A percentile compares a stretch with the other conserved stretches of the same genome.
phyloP scores from a whole-genome alignment of 2,888 invertebrate species.

The Lepidocyrtoides sp. region DNA sequence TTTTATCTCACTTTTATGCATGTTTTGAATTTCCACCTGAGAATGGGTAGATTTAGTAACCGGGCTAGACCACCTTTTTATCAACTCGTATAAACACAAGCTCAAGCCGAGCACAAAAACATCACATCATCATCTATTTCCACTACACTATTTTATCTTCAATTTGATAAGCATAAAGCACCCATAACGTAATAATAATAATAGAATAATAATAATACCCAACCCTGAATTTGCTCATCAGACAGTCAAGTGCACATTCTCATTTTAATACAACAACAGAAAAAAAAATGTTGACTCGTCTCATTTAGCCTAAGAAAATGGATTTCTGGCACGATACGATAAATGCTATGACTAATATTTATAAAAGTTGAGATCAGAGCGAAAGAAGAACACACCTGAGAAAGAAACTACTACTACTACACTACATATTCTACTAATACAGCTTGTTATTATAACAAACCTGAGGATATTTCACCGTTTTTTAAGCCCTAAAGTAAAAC shows the following conservation, averaged over 20 bases:
- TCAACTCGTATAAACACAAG: neutral
- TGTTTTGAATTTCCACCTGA: neutral
- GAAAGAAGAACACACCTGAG: slow-evolving; percentile 74
- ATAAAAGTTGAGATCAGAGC: neutral
- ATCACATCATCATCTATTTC: slow-evolving; percentile 31
- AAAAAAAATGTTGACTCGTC: slow-evolving; percentile 59
- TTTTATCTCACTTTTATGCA: neutral
- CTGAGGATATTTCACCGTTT: slow-evolving; percentile 70
- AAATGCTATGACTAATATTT: neutral
- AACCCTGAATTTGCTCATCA: slow-evolving; percentile 21
- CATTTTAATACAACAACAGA: neutral
- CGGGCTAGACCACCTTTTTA: slow-evolving; percentile 21
- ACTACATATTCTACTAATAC: neutral
- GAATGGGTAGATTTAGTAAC: neutral
- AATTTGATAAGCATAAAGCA: slow-evolving; percentile 74
- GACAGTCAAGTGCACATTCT: neutral
- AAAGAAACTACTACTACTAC: too few relatives aligned
- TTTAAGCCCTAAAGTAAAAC: neutral
- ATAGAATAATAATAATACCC: slow-evolving; percentile 1
- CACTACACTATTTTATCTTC: slow-evolving; percentile 29
- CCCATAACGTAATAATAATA: slow-evolving; percentile 33
- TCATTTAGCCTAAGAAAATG: slow-evolving; percentile 76
- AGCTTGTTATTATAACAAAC: neutral
- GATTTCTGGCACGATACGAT: slow-evolving; percentile 74
- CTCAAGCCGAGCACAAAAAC: neutral